A percentile compares a stretch with the other conserved stretches of the same genome.
These are phyloP conservation scores for Brachionus manjavacas DNA, from an alignment of 1,140 invertebrate species.

Conservation along the genomic window DNA sequence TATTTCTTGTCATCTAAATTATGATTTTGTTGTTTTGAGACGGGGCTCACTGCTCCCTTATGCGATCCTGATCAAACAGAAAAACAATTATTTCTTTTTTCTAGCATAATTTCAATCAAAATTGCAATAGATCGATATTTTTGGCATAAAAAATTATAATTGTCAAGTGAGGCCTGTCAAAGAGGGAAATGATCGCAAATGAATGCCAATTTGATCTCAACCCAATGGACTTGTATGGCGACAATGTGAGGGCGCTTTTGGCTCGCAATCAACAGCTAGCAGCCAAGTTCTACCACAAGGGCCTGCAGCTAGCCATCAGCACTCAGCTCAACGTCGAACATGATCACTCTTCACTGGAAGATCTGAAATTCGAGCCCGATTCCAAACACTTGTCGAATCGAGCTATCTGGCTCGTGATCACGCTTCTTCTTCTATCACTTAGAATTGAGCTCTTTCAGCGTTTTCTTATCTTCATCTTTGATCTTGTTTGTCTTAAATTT, in stretches of 20 bases:
- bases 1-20: neutral
- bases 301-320: neutral
- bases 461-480: neutral
- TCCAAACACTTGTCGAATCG: neutral
- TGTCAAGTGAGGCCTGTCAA: too few relatives aligned
- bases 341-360: neutral
- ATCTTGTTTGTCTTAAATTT: neutral
- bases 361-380: neutral
- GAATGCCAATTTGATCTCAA: neutral
- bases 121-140: constrained; percentile 3
- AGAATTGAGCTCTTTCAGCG: neutral
- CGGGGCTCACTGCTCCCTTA: neutral
- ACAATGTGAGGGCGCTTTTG: neutral
- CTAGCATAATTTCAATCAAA: neutral
- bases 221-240: neutral
- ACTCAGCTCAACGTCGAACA: neutral
- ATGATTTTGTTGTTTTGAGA: neutral
- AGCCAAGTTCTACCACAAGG: neutral
- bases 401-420: neutral
- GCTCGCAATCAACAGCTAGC: neutral
- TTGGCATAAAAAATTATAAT: constrained; percentile 29
- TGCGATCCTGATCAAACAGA: neutral
- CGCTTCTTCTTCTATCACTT: neutral
- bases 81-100: neutral
- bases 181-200: neutral